Evolutionary conservation across 2,113 vertebrate species (phyloP).

Genomic region (Pangasianodon gigas): DNA sequence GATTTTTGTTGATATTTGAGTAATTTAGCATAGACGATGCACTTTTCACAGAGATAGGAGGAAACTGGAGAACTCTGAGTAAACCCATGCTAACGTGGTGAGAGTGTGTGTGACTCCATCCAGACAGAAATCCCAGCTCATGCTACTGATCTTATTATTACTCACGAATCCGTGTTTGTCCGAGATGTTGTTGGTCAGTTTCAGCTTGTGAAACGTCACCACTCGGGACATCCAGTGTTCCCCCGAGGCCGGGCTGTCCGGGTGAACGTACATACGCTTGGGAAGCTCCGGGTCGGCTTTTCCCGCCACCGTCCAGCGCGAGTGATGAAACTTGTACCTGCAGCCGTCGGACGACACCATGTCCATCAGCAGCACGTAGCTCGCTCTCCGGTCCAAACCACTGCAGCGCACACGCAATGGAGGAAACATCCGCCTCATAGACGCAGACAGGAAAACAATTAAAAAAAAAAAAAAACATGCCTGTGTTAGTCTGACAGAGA

Average conservation of each 20-base stretch:
- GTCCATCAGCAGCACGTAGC: conserved; percentile 93
- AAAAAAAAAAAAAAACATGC: not conserved
- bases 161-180: conserved; percentile 97
- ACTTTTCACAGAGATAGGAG: not conserved
- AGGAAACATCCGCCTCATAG: conserved; percentile 90
- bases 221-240: conserved; percentile 97
- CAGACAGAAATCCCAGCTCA: not conserved
- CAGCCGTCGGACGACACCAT: conserved; percentile 91
- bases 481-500: not conserved
- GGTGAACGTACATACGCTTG: conserved; percentile 95
- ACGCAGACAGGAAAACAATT: not conserved
- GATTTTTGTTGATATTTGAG: no score
- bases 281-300: conserved; percentile 97
- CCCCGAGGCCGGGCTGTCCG: conserved; percentile 92
- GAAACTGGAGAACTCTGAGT: not conserved
- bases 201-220: conserved; percentile 94
- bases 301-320: conserved; percentile 92
- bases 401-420: conserved; percentile 89
- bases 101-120: not conserved
- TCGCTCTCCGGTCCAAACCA: conserved; percentile 88
- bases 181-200: conserved; percentile 95
- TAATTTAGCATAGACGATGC: no score
- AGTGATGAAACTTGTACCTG: conserved; percentile 96
- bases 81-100: no score
- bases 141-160: conserved; percentile 46